phyloP scores from a whole-genome alignment of 1,140 invertebrate genomes.

The Portunus trituberculatus region DNA sequence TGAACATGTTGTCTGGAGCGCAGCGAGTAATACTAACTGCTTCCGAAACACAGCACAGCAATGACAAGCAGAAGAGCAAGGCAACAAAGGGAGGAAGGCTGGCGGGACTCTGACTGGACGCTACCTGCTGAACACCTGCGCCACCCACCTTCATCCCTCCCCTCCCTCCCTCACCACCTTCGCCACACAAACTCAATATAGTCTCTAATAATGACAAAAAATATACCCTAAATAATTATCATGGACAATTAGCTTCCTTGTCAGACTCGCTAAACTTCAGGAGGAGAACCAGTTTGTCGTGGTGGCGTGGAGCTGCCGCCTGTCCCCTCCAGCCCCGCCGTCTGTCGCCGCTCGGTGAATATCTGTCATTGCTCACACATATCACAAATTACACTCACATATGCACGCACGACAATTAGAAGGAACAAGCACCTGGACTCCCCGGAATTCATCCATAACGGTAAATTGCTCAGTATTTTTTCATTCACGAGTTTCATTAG shows the following conservation, averaged over 20 bases:
- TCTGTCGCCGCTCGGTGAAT: not conserved
- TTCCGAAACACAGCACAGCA: too few species aligned
- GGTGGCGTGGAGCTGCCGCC: not conserved
- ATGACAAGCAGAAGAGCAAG: too few species aligned
- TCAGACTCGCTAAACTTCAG: not conserved
- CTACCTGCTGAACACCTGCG: too few species aligned
- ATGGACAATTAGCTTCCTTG: conserved; percentile 7
- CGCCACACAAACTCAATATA: not conserved
- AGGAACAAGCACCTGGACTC: conserved; percentile 1
- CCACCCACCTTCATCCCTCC: too few species aligned
- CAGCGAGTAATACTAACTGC: too few species aligned
- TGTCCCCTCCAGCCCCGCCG: not conserved
- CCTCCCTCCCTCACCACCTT: too few species aligned
- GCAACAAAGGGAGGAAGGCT: too few species aligned
- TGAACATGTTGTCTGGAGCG: too few species aligned
- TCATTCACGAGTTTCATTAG: not conserved
- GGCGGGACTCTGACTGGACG: too few species aligned
- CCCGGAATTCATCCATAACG: not conserved
- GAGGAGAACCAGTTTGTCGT: not conserved
- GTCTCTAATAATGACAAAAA: not conserved
- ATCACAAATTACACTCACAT: not conserved
- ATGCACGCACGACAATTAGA: not conserved
- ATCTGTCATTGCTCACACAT: not conserved
- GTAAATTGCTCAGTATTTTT: not conserved
- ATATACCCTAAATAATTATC: not conserved